Base-by-base conservation (phyloP, 2,797 vertebrate species). In the Malacoraja senta region DNA sequence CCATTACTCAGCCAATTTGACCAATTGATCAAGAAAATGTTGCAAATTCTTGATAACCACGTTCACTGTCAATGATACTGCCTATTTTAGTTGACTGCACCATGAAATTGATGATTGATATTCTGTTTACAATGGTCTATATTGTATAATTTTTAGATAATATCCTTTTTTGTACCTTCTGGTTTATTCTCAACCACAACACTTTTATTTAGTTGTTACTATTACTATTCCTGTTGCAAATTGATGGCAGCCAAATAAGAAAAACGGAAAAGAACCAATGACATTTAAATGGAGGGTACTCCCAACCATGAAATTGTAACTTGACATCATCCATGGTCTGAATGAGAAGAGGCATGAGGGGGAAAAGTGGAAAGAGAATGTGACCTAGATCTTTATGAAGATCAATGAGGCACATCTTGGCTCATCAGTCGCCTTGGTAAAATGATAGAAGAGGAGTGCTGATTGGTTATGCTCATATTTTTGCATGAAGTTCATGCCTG, bases 81-180 rank as follows among this genome's bases (percentile, higher is more conserved):
- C 44, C 44, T 53, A 53, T 53, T 53, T 53, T 53, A 53, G 3
- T 8, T 88, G 13, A 13, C 29, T 86, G 83, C n/a, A 88, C 29
- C 84, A 68, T 21, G 61, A 19, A 68, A 21, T 68, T 38, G 35
- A 53, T 84, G 61, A 61, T 8, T 88, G 93, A n/a, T 77, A 94
- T 94, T 95, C 94, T 80, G 93, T 95, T 95, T 94, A 71, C 38
- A 84, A 13, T 93, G 24, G n/a, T 88, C 4, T 63, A 63, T 26
- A 1, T 29, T 61, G 32, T 15, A 88, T 88, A 65, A 65, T 88
- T 88, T 65, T 6, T 32, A 15, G n/a, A 65, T 19, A 86, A 32
- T 63, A 32, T 26, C 29, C 1, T 19, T 61, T 72, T 72, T 61
- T n/a, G 0, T 86, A n/a, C 63, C 32, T n/a, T 21, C 53, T 65